Percentiles rank a stretch among this genome's conserved stretches.
phyloP scores from a whole-genome alignment of 2,797 vertebrate genomes.

The Fundulus diaphanus region DNA sequence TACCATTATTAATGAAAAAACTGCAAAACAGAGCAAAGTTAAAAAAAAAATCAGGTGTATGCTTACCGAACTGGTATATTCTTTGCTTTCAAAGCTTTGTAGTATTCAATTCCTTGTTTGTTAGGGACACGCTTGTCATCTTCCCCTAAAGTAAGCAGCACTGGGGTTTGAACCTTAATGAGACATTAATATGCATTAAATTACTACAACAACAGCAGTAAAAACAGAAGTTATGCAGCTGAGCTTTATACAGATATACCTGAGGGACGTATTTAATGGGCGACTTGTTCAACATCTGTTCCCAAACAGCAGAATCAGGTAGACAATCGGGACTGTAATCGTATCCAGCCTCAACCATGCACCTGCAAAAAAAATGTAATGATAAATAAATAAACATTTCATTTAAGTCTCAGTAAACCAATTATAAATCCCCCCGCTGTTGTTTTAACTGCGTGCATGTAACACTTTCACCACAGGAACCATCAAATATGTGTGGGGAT shows the following conservation, averaged over 20 bases:
- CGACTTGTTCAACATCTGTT: conserved; percentile 90
- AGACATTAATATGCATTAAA: conserved; percentile 13
- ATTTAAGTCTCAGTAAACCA: not conserved
- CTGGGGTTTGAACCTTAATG: conserved; percentile 88
- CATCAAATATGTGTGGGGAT: not conserved
- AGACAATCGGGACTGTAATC: conserved; percentile 79
- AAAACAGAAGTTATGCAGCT: not conserved
- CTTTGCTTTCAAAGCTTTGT: conserved; percentile 87
- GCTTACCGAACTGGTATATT: conserved; percentile 88
- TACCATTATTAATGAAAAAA: too few species aligned
- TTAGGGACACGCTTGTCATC: conserved; percentile 92
- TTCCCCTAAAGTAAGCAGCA: conserved; percentile 91
- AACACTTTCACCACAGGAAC: not conserved
- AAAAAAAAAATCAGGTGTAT: conserved; percentile 1
- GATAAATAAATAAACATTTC: too few species aligned
- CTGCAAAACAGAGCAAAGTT: conserved; percentile 5
- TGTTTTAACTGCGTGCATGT: not conserved
- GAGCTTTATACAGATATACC: conserved; percentile 69
- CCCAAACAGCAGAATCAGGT: conserved; percentile 82
- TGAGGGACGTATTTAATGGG: conserved; percentile 85
- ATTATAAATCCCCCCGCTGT: not conserved
- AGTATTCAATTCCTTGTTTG: conserved; percentile 94
- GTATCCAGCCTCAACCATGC: conserved; percentile 86
- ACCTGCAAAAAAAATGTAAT: conserved; percentile 84
- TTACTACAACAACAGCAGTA: not conserved